Conservation (phyloP, 2,113 vertebrate species). For the Bujurquina vittata region DNA sequence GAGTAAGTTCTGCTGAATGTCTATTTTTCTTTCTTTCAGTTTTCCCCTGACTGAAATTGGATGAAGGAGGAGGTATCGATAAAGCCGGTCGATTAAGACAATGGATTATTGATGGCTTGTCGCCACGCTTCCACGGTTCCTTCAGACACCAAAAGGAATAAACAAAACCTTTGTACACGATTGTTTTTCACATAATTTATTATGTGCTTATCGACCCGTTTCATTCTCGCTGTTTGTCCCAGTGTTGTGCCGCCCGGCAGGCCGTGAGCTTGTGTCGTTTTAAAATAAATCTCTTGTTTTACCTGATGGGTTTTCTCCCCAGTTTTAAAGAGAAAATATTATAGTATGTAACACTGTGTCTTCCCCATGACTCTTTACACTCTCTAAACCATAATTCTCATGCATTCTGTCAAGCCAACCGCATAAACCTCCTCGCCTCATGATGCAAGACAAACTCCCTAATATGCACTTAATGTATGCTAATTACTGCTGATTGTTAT, state of each 20-base stretch:
- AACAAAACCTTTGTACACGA: conserved; percentile 53
- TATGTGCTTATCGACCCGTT: conserved; percentile 47
- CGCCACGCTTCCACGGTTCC: conserved; percentile 21
- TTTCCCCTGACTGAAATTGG: conserved; percentile 18
- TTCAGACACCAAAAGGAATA: conserved; percentile 31
- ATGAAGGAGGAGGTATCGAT: conserved; percentile 41
- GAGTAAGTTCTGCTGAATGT: conserved; percentile 19
- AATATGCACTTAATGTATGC: conserved; percentile 52
- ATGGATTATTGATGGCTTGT: conserved; percentile 57
- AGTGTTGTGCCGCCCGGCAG: not conserved
- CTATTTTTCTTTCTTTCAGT: not conserved
- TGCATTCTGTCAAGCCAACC: conserved; percentile 1
- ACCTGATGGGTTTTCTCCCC: not conserved
- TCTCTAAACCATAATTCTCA: not conserved
- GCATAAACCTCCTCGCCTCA: not conserved
- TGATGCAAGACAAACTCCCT: conserved; percentile 36
- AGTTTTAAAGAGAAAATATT: not conserved
- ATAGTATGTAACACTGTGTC: not conserved
- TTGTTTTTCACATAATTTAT: conserved; percentile 26
- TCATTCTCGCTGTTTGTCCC: not conserved
- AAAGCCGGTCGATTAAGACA: conserved; percentile 48
- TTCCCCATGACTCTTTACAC: not conserved
- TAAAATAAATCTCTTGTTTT: not conserved
- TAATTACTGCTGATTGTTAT: conserved; percentile 72
- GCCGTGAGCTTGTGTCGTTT: not conserved